These are phyloP conservation scores for Drosophila peninsularis DNA, from an alignment of 2,888 invertebrate genomes.

Conservation along the genomic window DNA sequence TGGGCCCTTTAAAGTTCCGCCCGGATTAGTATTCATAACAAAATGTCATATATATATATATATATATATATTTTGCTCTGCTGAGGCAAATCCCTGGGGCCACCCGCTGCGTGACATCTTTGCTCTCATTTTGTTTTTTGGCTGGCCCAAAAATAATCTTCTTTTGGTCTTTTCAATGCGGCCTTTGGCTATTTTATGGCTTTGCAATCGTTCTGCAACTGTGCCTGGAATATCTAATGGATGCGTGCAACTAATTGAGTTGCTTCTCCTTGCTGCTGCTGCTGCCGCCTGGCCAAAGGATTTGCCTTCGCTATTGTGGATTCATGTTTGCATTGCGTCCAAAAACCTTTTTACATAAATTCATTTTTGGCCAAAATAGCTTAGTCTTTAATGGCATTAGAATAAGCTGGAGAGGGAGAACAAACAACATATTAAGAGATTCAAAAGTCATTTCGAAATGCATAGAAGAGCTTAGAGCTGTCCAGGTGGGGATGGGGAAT, in stretches of 20 bases:
- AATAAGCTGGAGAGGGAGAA: not conserved
- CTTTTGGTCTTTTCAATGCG: constrained; percentile 61
- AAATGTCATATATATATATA: constrained; percentile 68
- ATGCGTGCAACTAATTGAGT: constrained; percentile 78
- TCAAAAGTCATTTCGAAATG: constrained; percentile 20
- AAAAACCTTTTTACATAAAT: constrained; percentile 52
- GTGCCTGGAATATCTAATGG: constrained; percentile 76
- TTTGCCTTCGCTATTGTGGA: constrained; percentile 34
- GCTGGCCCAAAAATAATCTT: constrained; percentile 39
- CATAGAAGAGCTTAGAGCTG: not conserved
- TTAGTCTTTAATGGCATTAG: constrained; percentile 43
- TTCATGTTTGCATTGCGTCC: constrained; percentile 47
- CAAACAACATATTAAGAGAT: constrained; percentile 6
- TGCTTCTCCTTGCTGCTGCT: constrained; percentile 37
- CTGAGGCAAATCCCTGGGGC: constrained; percentile 67
- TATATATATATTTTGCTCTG: constrained; percentile 27
- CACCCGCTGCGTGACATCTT: constrained; percentile 72
- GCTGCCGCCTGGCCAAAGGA: constrained; percentile 33
- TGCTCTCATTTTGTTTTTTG: constrained; percentile 61
- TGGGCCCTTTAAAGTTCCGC: constrained; percentile 17
- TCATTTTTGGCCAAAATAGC: constrained; percentile 35
- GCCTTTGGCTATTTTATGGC: constrained; percentile 78
- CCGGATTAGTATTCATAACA: constrained; percentile 81
- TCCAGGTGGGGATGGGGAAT: no score
- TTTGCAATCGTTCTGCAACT: constrained; percentile 75